Evolutionary conservation across 2,797 vertebrate genomes (phyloP).

Genomic region (Ispidina lecontei): DNA sequence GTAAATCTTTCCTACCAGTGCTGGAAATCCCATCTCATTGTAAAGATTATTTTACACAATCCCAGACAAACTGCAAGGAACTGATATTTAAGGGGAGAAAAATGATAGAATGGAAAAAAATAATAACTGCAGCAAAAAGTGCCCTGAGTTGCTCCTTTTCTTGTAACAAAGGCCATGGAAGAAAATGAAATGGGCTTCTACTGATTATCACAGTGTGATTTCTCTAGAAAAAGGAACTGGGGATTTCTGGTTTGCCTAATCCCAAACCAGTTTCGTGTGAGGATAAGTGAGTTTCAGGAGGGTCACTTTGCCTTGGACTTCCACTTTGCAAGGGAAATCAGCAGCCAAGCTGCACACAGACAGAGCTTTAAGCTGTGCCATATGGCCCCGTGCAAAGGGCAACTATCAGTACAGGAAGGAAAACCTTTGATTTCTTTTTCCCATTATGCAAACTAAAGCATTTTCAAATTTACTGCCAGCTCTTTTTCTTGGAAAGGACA

Average conservation of each 20-base stretch:
- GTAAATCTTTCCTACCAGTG: not conserved
- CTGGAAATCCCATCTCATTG: not conserved
- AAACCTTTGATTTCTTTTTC: not conserved
- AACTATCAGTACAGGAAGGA: not conserved
- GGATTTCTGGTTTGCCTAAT: not conserved
- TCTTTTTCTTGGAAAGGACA: not conserved
- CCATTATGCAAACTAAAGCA: not conserved
- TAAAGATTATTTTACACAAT: not conserved
- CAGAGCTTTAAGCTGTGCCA: not conserved
- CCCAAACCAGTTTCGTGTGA: conserved; percentile 5
- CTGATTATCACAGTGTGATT: conserved; percentile 37
- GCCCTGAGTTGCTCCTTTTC: not conserved
- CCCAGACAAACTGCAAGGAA: not conserved
- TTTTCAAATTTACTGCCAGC: not conserved
- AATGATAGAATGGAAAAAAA: not conserved
- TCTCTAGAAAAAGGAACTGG: conserved; percentile 67
- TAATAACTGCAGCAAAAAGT: not conserved
- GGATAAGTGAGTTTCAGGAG: not conserved
- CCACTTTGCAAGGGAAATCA: not conserved
- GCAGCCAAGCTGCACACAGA: not conserved
- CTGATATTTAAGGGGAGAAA: not conserved
- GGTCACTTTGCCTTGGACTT: not conserved
- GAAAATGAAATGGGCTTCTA: conserved; percentile 31
- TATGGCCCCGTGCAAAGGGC: not conserved
- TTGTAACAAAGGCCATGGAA: not conserved